Conservation (phyloP, 2,113 vertebrate genomes). For the Pteropus alecto region DNA sequence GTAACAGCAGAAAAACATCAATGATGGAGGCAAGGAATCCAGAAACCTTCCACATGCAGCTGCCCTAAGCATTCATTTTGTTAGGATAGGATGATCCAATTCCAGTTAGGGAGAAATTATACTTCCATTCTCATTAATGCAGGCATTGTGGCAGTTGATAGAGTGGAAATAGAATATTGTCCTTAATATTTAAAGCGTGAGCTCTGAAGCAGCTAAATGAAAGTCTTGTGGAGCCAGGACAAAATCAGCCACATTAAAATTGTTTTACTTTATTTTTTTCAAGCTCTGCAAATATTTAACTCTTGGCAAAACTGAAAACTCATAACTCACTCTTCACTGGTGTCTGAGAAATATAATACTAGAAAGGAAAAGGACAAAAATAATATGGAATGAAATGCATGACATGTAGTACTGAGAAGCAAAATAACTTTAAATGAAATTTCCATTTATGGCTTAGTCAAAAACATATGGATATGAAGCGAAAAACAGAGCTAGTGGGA, state of each 20-base stretch:
- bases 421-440: slow-evolving; percentile 11
- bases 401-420: neutral
- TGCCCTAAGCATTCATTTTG: neutral
- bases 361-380: slow-evolving; percentile 27
- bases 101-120: neutral
- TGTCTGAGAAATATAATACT: slow-evolving; percentile 59
- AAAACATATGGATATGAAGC: slow-evolving; percentile 11
- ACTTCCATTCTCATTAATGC: neutral
- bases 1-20: neutral
- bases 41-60: neutral
- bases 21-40: fast-evolving
- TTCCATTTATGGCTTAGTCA: slow-evolving; percentile 49
- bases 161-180: neutral
- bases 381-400: slow-evolving; percentile 48
- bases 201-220: neutral
- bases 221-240: neutral
- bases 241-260: neutral
- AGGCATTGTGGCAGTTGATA: neutral
- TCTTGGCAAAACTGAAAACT: slow-evolving; percentile 58
- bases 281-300: slow-evolving; percentile 61
- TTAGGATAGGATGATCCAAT: neutral
- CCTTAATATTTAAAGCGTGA: neutral
- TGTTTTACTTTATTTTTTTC: slow-evolving; percentile 36
- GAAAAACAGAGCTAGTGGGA: neutral
- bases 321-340: slow-evolving; percentile 6